These are phyloP conservation scores for Cephus pulcher DNA, from an alignment of 2,888 invertebrate species.

Conservation along the genomic window DNA sequence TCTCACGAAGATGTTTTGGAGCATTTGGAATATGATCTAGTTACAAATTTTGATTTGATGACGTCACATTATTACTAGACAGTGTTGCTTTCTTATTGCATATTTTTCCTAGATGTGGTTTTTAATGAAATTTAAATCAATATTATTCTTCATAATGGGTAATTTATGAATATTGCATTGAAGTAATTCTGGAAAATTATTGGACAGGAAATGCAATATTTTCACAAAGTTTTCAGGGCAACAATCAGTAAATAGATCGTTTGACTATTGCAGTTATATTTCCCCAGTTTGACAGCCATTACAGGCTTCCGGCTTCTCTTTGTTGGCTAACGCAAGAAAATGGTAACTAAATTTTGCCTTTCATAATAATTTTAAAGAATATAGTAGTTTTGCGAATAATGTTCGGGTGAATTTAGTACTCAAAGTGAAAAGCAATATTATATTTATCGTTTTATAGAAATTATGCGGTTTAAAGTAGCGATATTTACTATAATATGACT, in stretches of 20 bases:
- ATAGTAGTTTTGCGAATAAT: neutral
- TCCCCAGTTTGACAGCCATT: neutral
- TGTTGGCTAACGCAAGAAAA: conserved; percentile 39
- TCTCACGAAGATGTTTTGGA: too few species aligned
- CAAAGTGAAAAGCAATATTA: neutral
- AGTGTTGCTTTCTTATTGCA: neutral
- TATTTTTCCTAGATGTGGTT: neutral
- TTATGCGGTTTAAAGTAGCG: neutral
- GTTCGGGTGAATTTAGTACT: neutral
- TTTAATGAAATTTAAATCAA: neutral
- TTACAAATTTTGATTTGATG: neutral
- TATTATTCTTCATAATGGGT: neutral
- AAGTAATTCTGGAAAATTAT: neutral
- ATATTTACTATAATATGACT: neutral
- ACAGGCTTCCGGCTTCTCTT: conserved; percentile 41
- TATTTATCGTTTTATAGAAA: neutral
- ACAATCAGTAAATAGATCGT: neutral
- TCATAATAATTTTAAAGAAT: neutral
- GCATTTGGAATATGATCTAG: neutral
- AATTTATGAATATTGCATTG: neutral
- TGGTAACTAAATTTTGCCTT: conserved; percentile 41
- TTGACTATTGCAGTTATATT: neutral
- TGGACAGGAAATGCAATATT: neutral
- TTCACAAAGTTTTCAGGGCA: neutral
- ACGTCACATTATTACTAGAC: neutral